Evolutionary conservation across 2,888 invertebrate genomes (phyloP).

Genomic region (Heterodera filipjevi): DNA sequence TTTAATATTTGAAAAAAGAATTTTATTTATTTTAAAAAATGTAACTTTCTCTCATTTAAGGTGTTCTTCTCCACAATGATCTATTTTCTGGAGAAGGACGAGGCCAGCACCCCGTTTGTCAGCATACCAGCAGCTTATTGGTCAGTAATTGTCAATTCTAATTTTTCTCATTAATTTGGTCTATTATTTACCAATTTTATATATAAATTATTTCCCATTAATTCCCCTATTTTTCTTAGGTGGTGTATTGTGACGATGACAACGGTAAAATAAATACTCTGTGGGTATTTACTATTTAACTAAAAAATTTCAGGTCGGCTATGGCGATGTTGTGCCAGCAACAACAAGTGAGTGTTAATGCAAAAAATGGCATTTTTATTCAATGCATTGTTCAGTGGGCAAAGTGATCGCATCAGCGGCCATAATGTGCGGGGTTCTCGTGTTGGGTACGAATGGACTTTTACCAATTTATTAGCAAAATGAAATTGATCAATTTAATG

Average conservation of each 20-base stretch:
- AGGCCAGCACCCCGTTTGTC: slow-evolving; percentile 62
- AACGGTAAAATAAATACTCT: slow-evolving; percentile 43
- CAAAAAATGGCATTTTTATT: neutral
- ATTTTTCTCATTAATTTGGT: neutral
- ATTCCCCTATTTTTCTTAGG: slow-evolving; percentile 33
- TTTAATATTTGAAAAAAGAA: no score
- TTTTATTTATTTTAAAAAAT: no score
- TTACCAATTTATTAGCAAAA: no score
- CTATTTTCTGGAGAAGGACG: slow-evolving; percentile 64
- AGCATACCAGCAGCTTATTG: slow-evolving; percentile 65
- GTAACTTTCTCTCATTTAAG: neutral
- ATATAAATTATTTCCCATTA: neutral
- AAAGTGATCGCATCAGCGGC: slow-evolving; percentile 59
- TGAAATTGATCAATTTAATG: neutral
- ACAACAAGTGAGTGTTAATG: slow-evolving; percentile 57
- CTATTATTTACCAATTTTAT: neutral
- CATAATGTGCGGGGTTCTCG: slow-evolving; percentile 64
- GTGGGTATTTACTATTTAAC: no score
- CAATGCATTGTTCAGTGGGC: slow-evolving; percentile 29
- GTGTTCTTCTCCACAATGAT: slow-evolving; percentile 65
- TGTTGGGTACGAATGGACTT: slow-evolving; percentile 30
- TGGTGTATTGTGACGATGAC: slow-evolving; percentile 63
- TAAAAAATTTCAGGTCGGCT: slow-evolving; percentile 51
- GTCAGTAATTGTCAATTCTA: slow-evolving; percentile 32
- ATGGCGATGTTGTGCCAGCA: slow-evolving; percentile 63